A percentile compares a stretch with the other conserved stretches of the same genome.
These are phyloP conservation scores for Dioctria rufipes DNA, from an alignment of 2,888 invertebrate genomes.

Conservation along the genomic window DNA sequence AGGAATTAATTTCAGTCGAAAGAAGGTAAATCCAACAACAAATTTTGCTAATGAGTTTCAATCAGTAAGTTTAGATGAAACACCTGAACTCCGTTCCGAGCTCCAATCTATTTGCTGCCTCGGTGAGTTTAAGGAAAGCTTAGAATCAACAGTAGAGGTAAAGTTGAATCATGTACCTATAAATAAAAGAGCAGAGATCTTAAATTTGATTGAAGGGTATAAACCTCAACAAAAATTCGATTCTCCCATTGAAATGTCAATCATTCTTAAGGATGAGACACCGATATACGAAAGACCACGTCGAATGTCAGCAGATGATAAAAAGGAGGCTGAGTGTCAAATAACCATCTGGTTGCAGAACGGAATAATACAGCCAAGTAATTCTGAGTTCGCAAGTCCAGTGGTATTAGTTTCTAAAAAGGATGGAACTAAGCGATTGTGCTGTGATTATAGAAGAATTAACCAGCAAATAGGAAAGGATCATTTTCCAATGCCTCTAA, in stretches of 20 bases:
- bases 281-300: too few relatives aligned
- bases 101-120: neutral
- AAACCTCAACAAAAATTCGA: neutral
- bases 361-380: constrained; percentile 29
- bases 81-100: too few relatives aligned
- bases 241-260: constrained; percentile 58
- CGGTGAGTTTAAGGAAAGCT: neutral
- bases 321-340: constrained; percentile 20
- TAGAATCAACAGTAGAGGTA: too few relatives aligned
- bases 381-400: constrained; percentile 60
- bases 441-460: constrained; percentile 23
- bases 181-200: neutral
- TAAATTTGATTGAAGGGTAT: neutral
- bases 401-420: constrained; percentile 60
- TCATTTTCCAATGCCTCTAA: constrained; percentile 60
- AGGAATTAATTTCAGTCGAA: too few relatives aligned
- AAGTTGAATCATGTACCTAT: neutral
- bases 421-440: constrained; percentile 57
- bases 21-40: too few relatives aligned
- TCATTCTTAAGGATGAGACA: constrained; percentile 63
- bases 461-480: constrained; percentile 55
- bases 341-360: neutral
- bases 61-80: too few relatives aligned
- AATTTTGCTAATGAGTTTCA: too few relatives aligned
- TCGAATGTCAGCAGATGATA: constrained; percentile 57